A percentile compares a stretch with the other conserved stretches of the same genome.
These are phyloP conservation scores for Leucoptera coffeella DNA, from an alignment of 2,888 invertebrate species.

Conservation along the genomic window DNA sequence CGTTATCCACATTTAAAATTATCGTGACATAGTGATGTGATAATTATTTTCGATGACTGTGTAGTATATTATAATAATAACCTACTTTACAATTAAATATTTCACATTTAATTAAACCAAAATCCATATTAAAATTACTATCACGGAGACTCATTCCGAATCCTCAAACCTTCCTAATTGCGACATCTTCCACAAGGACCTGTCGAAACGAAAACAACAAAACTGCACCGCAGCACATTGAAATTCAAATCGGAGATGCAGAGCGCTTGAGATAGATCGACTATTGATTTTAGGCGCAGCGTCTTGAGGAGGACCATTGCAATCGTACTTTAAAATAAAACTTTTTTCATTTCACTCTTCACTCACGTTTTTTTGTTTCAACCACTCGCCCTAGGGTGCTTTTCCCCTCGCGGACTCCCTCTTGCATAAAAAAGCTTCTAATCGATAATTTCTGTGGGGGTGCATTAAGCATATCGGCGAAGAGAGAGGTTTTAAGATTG, in stretches of 20 bases:
- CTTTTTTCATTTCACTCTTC: conserved; percentile 54
- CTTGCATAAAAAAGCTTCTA: conserved; percentile 55
- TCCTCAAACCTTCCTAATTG: conserved; percentile 3
- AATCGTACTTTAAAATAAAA: conserved; percentile 50
- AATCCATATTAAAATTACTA: too few relatives aligned
- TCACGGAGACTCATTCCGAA: too few relatives aligned
- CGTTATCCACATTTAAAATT: too few relatives aligned
- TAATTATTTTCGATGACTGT: too few relatives aligned
- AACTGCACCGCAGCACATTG: conserved; percentile 31
- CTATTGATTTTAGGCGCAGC: conserved; percentile 36
- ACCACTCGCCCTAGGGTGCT: conserved; percentile 39
- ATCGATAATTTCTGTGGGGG: conserved; percentile 55
- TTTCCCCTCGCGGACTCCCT: conserved; percentile 43
- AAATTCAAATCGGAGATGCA: conserved; percentile 44
- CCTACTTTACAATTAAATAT: too few relatives aligned
- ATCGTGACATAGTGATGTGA: too few relatives aligned
- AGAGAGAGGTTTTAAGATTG: conserved; percentile 42
- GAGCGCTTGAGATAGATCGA: conserved; percentile 30
- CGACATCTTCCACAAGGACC: conserved; percentile 3
- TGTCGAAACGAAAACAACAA: conserved; percentile 16
- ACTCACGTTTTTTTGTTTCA: conserved; percentile 50
- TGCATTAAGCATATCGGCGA: conserved; percentile 52
- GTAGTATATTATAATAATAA: too few relatives aligned
- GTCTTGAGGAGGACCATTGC: conserved; percentile 43
- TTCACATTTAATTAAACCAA: too few relatives aligned